Evolutionary conservation across 2,113 vertebrate species (phyloP), one percentile per base, ranked within the genome.

Genomic region (Mus spicilegus): DNA sequence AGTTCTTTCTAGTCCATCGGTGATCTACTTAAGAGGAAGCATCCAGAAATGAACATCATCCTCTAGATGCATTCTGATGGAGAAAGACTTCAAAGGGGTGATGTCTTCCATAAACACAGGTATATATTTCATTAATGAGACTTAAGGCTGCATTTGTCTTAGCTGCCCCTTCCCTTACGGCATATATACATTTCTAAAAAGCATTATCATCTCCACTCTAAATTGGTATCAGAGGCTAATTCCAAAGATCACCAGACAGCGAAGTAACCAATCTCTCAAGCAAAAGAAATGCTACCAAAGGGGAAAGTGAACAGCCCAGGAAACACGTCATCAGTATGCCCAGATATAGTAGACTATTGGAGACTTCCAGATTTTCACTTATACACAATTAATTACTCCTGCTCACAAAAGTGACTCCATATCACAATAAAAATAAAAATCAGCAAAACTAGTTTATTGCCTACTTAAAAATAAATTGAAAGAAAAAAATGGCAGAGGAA

Each of bases 401-500:
- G 95, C 51, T 24, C 92, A 81, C 58, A 86, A 93, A 88, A 39
- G 88, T 75, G 76, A 96, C 42, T 93, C 72, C 30, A 49, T 69
- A 97, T 93, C 94, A 96, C 0, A 84, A 69, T 86, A 75, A 17
- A 78, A 56, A 85, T 42, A 91, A 95, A 84, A 46, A 93, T 80
- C 51, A 81, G 20, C 4, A 76, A 78, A 97, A 81, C 73, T 85
- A 69, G 93, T 75, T 33, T 95, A 28, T 85, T 93, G 24, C 87
- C 90, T 20, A 75, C 90, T 94, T 88, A 49, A 77, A 96, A 69
- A 93, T 72, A 92, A 96, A 80, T 4, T 58, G 33, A 2, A 96
- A 26, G 54, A 49, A 61, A 65, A 94, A 82, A 54, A 94, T 84
- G 51, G 36, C 61, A 75, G 20, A 75, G 95, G 49, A 94, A 88